These are phyloP conservation scores for Samia ricini DNA, from an alignment of 1,140 invertebrate genomes.

Conservation along the genomic window DNA sequence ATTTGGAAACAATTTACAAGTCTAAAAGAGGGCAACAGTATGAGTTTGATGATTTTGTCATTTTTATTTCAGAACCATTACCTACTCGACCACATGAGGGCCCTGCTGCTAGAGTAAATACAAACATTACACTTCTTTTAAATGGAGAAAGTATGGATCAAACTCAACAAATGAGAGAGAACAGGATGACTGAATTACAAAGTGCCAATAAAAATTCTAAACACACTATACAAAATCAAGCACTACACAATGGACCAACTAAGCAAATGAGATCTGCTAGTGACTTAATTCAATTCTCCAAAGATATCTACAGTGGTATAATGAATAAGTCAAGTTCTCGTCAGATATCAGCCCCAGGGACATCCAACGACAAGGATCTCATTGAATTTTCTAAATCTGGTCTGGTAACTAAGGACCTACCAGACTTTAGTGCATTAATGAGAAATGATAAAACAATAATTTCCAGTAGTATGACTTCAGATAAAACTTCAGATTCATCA, in stretches of 20 bases:
- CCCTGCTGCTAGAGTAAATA: conserved; percentile 77
- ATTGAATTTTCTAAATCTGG: conserved; percentile 30
- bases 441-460: conserved; percentile 14
- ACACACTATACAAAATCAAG: conserved; percentile 17
- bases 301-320: background rate
- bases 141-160: conserved; percentile 48
- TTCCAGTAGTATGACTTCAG: background rate
- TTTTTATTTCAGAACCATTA: conserved; percentile 58
- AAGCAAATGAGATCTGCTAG: conserved; percentile 35
- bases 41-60: conserved; percentile 1
- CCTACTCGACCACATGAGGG: conserved; percentile 77
- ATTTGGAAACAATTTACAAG: too few relatives aligned
- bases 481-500: background rate
- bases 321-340: conserved; percentile 19
- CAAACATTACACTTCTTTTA: conserved; percentile 56
- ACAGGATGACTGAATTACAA: conserved; percentile 6
- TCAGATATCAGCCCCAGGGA: conserved; percentile 19
- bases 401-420: conserved; percentile 21
- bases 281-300: conserved; percentile 16
- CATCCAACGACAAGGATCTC: conserved; percentile 22
- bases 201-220: conserved; percentile 37
- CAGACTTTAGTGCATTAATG: conserved; percentile 35
- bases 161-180: conserved; percentile 18
- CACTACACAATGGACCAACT: conserved; percentile 31
- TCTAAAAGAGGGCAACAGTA: too few relatives aligned